phyloP scores from a whole-genome alignment of 37 sponge, comb jelly and placozoan species.

The Eunapius fragilis region DNA sequence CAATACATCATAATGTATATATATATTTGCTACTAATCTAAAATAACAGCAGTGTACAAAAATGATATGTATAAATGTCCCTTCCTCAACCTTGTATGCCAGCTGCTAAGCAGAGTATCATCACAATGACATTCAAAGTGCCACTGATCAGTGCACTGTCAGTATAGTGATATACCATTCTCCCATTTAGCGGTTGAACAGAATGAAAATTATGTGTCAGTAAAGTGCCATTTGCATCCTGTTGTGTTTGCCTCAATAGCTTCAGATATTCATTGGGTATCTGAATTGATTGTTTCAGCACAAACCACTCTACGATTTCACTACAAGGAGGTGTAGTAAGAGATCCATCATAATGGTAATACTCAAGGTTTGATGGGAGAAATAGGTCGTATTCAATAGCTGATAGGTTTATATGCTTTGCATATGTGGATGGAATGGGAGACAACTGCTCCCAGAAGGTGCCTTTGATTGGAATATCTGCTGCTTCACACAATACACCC shows the following conservation, averaged over 20 bases:
- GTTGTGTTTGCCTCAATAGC: not conserved
- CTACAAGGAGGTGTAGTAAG: slow-evolving; percentile 34
- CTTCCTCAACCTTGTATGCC: too few relatives aligned
- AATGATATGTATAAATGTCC: too few relatives aligned
- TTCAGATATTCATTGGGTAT: slow-evolving; percentile 2
- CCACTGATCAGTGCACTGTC: not conserved
- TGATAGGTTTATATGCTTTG: not conserved
- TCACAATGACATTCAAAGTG: not conserved
- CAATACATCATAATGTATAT: too few relatives aligned
- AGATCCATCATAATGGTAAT: slow-evolving; percentile 32
- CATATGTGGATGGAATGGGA: not conserved
- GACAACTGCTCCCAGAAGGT: slow-evolving; percentile 8
- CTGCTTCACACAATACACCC: slow-evolving; percentile 20
- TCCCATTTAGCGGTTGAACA: not conserved
- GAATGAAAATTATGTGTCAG: not conserved
- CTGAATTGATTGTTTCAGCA: not conserved
- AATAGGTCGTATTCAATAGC: not conserved
- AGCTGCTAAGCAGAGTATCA: too few relatives aligned
- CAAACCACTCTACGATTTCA: slow-evolving; percentile 38
- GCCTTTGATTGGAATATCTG: slow-evolving; percentile 1
- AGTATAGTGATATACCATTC: not conserved
- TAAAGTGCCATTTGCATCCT: not conserved
- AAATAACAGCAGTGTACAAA: too few relatives aligned
- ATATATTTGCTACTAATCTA: too few relatives aligned
- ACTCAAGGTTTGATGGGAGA: slow-evolving; percentile 15